Base-by-base conservation (phyloP, 2,113 vertebrate species). In the Vimba vimba region DNA sequence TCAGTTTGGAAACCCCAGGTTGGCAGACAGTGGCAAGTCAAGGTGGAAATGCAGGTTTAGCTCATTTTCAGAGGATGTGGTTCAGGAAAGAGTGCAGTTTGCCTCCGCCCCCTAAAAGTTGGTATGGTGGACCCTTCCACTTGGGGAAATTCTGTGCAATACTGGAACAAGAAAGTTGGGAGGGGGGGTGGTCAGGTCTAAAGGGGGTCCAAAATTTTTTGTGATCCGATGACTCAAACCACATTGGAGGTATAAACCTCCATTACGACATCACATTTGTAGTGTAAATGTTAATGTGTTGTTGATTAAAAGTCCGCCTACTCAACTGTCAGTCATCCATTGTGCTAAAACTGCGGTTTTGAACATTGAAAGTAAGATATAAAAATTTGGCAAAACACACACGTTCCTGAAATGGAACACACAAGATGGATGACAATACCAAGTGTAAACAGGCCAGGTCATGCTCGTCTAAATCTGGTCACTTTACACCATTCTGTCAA, bases 11-110 rank as follows among this genome's bases (percentile, higher is more conserved):
- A 64, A 64, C 66, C 60, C 74, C 85, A 64, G 17, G 9, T 33
- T 80, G 17, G 45, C 60, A 27, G 27, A 27, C 27, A 39, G 76
- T n/a, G 25, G 57, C 45, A 25, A 64, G 75, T 85, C 47, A 27
- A 27, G 19, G 80, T 83, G 79, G 74, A 86, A 86, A 82, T 76
- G 47, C 69, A 66, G 74, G 30, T 60, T n/a, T 50, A 60, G 69
- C 79, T 69, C 36, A 85, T 50, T 57, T 30, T 59, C 17, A 79
- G 30, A 88, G 84, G 81, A 88, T 84, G 87, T 77, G 77, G 64
- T 27, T 74, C 25, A 64, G 85, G 80, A 88, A 78, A 79, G 68
- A 79, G 84, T 11, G 23, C 25, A 64, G 73, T 59, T 59, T 33
- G 59, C 21, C 83, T 15, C 43, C 78, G 43, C 69, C 79, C 62